phyloP scores from a whole-genome alignment of 2,113 vertebrate genomes.

The Rhea americana region DNA sequence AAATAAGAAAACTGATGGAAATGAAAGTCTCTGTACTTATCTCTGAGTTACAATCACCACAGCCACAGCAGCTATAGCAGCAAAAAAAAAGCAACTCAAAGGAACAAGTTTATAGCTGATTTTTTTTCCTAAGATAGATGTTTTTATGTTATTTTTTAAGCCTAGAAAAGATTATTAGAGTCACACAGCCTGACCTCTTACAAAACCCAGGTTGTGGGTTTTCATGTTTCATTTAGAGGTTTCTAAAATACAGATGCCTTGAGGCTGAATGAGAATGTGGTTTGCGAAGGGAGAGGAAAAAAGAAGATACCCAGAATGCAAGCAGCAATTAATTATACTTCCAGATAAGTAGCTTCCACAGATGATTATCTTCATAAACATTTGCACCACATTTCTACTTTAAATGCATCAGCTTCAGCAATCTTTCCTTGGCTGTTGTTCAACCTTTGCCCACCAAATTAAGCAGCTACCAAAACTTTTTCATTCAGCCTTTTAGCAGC shows the following conservation, averaged over 20 bases:
- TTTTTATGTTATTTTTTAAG: not conserved
- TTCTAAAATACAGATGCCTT: not conserved
- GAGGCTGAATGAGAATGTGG: not conserved
- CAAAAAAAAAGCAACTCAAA: not conserved
- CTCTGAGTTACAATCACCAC: not conserved
- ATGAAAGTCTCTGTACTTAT: not conserved
- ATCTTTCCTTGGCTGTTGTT: not conserved
- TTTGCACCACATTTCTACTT: not conserved
- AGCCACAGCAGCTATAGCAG: not conserved
- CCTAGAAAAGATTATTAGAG: not conserved
- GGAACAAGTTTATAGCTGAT: not conserved
- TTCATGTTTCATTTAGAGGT: not conserved
- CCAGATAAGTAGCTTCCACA: not conserved
- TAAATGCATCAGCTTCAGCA: not conserved
- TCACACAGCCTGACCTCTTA: not conserved
- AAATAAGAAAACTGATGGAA: not conserved
- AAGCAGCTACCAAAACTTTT: not conserved
- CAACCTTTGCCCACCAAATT: not conserved
- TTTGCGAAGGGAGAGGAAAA: not conserved
- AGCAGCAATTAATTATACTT: not conserved
- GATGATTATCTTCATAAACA: not conserved
- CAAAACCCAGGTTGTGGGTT: not conserved
- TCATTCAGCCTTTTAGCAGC: too few relatives aligned
- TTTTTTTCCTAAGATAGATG: not conserved
- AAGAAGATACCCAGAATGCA: not conserved